Conservation (phyloP, 1,140 invertebrate species). For the Plodia interpunctella region DNA sequence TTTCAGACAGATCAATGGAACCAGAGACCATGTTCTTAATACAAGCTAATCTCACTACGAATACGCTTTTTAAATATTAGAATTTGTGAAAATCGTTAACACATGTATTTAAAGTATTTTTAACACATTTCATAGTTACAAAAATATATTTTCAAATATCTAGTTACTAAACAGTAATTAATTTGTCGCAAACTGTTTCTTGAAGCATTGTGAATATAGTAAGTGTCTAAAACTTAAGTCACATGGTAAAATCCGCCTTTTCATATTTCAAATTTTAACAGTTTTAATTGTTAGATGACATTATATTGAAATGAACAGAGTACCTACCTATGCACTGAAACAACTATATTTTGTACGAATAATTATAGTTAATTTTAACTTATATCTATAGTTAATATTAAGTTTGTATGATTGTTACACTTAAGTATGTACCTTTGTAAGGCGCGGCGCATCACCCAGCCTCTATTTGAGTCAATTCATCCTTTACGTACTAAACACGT, state of each 20-base stretch:
- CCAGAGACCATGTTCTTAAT: not conserved
- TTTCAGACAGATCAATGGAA: not conserved
- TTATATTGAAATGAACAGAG: conserved; percentile 25
- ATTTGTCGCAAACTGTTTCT: conserved; percentile 3
- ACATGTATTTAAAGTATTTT: conserved; percentile 13
- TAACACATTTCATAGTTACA: conserved; percentile 4
- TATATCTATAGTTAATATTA: conserved; percentile 37
- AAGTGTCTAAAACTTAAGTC: conserved; percentile 17
- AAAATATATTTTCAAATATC: conserved; percentile 2
- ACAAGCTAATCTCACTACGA: conserved; percentile 34
- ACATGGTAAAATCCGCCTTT: conserved; percentile 26
- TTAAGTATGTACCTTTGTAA: conserved; percentile 30
- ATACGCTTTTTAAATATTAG: conserved; percentile 45
- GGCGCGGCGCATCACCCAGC: conserved; percentile 16
- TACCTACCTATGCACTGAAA: conserved; percentile 33
- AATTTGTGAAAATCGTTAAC: conserved; percentile 33
- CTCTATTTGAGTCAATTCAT: conserved; percentile 58
- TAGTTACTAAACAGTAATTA: not conserved
- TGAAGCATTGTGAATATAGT: not conserved
- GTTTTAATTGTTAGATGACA: conserved; percentile 15
- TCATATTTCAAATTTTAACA: conserved; percentile 25
- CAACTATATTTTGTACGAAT: conserved; percentile 43
- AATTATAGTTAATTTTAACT: conserved; percentile 47
- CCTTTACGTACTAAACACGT: conserved; percentile 45
- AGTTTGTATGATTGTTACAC: conserved; percentile 41